These are phyloP conservation scores for Cylindroiulus punctatus DNA, from an alignment of 2,888 invertebrate species.

Conservation along the genomic window DNA sequence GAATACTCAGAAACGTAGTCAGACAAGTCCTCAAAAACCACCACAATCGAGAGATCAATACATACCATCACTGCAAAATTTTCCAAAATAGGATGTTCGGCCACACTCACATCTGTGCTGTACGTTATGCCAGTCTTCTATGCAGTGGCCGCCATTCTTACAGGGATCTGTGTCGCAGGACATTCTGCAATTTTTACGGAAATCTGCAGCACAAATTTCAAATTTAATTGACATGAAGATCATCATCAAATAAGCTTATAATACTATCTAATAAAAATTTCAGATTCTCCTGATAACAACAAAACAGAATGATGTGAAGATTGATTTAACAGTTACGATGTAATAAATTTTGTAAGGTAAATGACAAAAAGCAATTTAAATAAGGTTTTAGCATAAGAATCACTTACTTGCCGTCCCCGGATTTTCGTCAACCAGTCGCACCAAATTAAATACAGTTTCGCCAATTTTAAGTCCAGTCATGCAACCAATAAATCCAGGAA, in stretches of 20 bases:
- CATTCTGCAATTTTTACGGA: conserved; percentile 75
- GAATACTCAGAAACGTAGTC: not conserved
- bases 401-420: conserved; percentile 57
- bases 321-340: no score
- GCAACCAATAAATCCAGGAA: conserved; percentile 85
- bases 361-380: no score
- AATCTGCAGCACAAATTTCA: conserved; percentile 65
- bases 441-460: conserved; percentile 68
- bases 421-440: conserved; percentile 58
- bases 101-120: conserved; percentile 89
- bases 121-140: conserved; percentile 87
- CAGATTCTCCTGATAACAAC: no score
- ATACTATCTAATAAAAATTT: no score
- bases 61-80: conserved; percentile 79
- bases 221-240: not conserved
- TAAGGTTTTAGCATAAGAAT: no score
- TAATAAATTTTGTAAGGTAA: no score
- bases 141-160: conserved; percentile 86
- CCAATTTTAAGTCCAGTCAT: conserved; percentile 88
- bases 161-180: conserved; percentile 89
- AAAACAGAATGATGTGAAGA: no score
- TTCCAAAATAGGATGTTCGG: conserved; percentile 88
- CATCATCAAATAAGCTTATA: no score
- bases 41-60: not conserved
- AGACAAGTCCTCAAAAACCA: not conserved